phyloP scores from a whole-genome alignment of 2,888 invertebrate genomes.

The Dascillus cervinus region DNA sequence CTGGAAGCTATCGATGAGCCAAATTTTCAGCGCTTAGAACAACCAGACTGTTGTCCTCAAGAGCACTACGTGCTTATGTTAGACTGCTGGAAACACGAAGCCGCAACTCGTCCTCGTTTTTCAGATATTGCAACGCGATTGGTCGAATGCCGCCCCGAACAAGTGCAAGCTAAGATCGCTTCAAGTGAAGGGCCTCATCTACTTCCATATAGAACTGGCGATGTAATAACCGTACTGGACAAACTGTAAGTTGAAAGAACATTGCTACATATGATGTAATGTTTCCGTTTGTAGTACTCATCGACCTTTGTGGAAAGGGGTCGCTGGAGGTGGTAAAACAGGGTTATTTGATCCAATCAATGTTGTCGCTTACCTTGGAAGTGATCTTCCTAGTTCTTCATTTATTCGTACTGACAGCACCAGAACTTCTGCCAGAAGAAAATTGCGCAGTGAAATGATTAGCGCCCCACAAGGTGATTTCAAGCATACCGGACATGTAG shows the following conservation, averaged over 20 bases:
- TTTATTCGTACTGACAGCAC: slow-evolving; percentile 53
- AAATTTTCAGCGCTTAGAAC: slow-evolving; percentile 81
- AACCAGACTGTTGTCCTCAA: slow-evolving; percentile 90
- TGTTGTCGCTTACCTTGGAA: slow-evolving; percentile 79
- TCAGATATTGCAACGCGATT: slow-evolving; percentile 70
- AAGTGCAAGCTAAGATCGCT: slow-evolving; percentile 71
- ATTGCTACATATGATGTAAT: not conserved
- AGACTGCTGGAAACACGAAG: slow-evolving; percentile 95
- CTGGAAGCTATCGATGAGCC: slow-evolving; percentile 93
- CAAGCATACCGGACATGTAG: slow-evolving; percentile 92
- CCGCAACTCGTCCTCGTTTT: slow-evolving; percentile 81
- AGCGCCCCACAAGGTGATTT: slow-evolving; percentile 95
- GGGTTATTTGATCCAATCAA: slow-evolving; percentile 87
- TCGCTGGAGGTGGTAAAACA: slow-evolving; percentile 80
- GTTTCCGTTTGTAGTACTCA: slow-evolving; percentile 44
- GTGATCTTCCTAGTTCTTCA: slow-evolving; percentile 56
- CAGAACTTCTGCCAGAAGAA: slow-evolving; percentile 53
- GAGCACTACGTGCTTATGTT: slow-evolving; percentile 89
- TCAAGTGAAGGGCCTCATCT: slow-evolving; percentile 52
- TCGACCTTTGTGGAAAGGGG: slow-evolving; percentile 82
- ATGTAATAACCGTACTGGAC: slow-evolving; percentile 88
- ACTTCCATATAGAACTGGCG: slow-evolving; percentile 77
- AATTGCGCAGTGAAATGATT: slow-evolving; percentile 86
- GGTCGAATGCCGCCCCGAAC: slow-evolving; percentile 84
- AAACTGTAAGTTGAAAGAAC: slow-evolving; percentile 50